Percentiles rank a stretch among this genome's conserved stretches.
Conservation (phyloP, 2,113 vertebrate species). For the Onychostruthus taczanowskii region DNA sequence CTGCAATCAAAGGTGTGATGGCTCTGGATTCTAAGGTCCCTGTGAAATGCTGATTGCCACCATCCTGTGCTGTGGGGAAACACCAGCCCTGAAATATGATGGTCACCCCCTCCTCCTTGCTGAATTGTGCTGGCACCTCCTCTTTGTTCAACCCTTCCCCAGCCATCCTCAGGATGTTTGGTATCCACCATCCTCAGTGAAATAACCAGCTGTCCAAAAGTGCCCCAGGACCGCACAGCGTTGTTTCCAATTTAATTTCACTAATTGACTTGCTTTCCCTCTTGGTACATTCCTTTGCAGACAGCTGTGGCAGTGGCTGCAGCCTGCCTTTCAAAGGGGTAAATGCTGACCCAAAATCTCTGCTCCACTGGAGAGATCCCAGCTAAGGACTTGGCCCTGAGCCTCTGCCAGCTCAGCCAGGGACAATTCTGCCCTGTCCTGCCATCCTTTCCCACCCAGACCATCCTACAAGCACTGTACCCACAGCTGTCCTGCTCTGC, state of each 20-base stretch:
- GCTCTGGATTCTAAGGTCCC: not conserved
- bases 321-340: not conserved
- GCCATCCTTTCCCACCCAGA: not conserved
- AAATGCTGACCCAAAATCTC: not conserved
- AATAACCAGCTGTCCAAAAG: not conserved
- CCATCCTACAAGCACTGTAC: accelerated
- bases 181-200: not conserved
- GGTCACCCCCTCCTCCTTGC: not conserved
- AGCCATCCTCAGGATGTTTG: no score
- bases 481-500: not conserved
- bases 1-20: not conserved
- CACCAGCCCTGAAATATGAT: not conserved
- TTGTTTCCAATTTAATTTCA: not conserved
- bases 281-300: not conserved
- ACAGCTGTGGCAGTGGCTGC: not conserved
- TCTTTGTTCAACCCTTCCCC: not conserved
- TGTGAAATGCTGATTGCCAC: not conserved
- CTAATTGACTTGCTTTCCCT: not conserved
- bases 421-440: not conserved
- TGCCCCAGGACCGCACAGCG: not conserved
- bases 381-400: not conserved
- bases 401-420: not conserved
- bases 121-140: not conserved
- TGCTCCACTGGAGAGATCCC: not conserved
- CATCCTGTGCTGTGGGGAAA: not conserved